Base-by-base conservation (phyloP, 1,140 invertebrate species). In the Drosophila fuyamai region DNA sequence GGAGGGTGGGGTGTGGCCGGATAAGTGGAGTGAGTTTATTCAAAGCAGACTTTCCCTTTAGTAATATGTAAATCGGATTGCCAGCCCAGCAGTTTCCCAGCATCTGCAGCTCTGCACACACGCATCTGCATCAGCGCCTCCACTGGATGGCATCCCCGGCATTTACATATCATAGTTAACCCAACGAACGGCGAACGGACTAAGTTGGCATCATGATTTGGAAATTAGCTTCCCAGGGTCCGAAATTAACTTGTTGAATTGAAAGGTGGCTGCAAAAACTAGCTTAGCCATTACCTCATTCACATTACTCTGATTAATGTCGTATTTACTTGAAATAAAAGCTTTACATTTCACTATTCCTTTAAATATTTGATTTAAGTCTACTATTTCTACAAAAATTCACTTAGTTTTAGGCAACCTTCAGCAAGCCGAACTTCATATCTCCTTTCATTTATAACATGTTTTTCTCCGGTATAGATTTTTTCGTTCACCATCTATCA, bases 1-100 rank as follows among this genome's bases (percentile, higher is more conserved):
- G 2, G 23, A 4, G 23, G 16, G 40, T 29, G n/a, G 27, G 4
- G 14, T 10, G 2, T 1, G 27, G 23, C 18, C 1, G 47, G 29
- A 27, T 23, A 47, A 51, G 23, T 27, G 27, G n/a, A 38, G 53
- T 65, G 63, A 88, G 83, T 79, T 86, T 86, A 86, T 86, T 88
- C 83, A 88, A 82, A 88, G 83, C 82, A 86, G 82, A 86, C 83
- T 76, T 77, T 82, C 66, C 71, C 51, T 56, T 57, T 72, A 82
- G 79, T 86, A 82, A 86, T 86, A 86, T 86, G 82, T 86, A 88
- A 86, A 86, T 86, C 66, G 82, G 56, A 79, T 79, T 82, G 57
- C 65, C 57, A 23, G 7, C 29, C 61, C 18, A 47, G 41, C 63
- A 66, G 44, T 68, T 63, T 66, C 74, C 53, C 63, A 60, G 62